Percentiles rank a stretch among this genome's conserved stretches.
phyloP scores from a whole-genome alignment of 2,888 invertebrate species.

The Harpagoxenus sublaevis region DNA sequence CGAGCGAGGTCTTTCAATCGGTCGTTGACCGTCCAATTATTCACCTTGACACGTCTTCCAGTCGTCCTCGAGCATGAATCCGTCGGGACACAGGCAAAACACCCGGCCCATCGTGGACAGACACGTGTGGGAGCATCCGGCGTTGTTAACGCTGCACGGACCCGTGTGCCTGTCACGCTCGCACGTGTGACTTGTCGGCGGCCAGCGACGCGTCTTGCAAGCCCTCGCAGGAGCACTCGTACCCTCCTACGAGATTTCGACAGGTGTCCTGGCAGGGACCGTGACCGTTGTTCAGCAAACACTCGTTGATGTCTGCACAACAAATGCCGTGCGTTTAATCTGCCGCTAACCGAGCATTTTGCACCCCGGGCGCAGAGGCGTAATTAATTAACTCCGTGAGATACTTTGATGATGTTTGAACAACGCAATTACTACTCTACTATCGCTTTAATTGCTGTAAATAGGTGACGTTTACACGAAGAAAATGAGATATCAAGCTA shows the following conservation, averaged over 20 bases:
- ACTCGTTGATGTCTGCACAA: slow-evolving; percentile 88
- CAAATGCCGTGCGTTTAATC: not conserved
- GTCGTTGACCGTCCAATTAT: not conserved
- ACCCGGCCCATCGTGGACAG: slow-evolving; percentile 88
- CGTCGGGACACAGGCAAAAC: slow-evolving; percentile 85
- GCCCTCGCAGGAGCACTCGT: slow-evolving; percentile 88
- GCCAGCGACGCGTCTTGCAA: slow-evolving; percentile 88
- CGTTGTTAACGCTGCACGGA: slow-evolving; percentile 87
- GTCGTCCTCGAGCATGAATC: slow-evolving; percentile 84
- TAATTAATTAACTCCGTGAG: not conserved
- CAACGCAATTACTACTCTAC: not conserved
- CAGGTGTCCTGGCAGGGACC: slow-evolving; percentile 90
- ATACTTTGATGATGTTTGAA: not conserved
- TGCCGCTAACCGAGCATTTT: not conserved
- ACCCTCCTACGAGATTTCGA: slow-evolving; percentile 88
- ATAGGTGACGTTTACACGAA: not conserved
- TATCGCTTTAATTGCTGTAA: not conserved
- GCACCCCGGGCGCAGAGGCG: not conserved
- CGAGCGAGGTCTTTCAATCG: not conserved
- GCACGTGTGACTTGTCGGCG: slow-evolving; percentile 88
- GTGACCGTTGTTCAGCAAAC: slow-evolving; percentile 88
- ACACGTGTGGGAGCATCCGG: slow-evolving; percentile 89
- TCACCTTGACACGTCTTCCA: slow-evolving; percentile 85
- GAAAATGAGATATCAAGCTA: not conserved
- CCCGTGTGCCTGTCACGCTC: slow-evolving; percentile 86